Evolutionary conservation across 2,113 vertebrate genomes (phyloP), one percentile per base, ranked within the genome.

Genomic region (Rhea pennata): DNA sequence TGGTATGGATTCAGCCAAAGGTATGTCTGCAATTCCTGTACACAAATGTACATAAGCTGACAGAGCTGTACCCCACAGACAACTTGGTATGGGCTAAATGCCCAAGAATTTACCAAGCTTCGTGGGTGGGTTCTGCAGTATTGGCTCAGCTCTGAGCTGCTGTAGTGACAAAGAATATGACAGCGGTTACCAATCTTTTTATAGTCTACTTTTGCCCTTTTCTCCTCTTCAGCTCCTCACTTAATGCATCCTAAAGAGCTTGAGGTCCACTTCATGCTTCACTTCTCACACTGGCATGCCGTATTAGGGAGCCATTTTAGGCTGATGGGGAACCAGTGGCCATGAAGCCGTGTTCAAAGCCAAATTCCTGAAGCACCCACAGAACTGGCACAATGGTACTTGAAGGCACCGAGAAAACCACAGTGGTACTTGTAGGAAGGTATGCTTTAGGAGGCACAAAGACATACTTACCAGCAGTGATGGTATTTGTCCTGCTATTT

Each of bases 121-220:
- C 39, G 67, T 95, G 96, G 95, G 96, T 96, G 95, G 95, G 87
- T 92, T 95, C 77, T 92, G 87, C 91, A 93, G 91, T 46, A 84
- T 50, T 67, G 70, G 29, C 69, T 94, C 79, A 54, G 56, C 85
- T 93, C 78, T 81, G 65, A 93, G 92, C 93, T 86, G 88, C 61
- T 0, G 1, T 56, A 64, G 82, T 88, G 82, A 95, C 56, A 59
- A 59, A 59, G 29, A 59, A 59, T 33, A 59, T 33, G 56, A 59
- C 82, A 73, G 11, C 78, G 72, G 54, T 86, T 58, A 91, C 74
- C 66, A 62, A 31, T 66, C 29, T n/a, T 76, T 97, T 90, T 29
- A 27, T 59, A 88, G 5, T 26, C 50, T 27, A 9, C 62, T 87
- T 66, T 27, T 62, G 62, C 36, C 58, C 48, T 73, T 73, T 83